Evolutionary conservation across 1,140 invertebrate species (phyloP), one percentile per base, ranked within the genome.

Genomic region (Aradophagus sp.): DNA sequence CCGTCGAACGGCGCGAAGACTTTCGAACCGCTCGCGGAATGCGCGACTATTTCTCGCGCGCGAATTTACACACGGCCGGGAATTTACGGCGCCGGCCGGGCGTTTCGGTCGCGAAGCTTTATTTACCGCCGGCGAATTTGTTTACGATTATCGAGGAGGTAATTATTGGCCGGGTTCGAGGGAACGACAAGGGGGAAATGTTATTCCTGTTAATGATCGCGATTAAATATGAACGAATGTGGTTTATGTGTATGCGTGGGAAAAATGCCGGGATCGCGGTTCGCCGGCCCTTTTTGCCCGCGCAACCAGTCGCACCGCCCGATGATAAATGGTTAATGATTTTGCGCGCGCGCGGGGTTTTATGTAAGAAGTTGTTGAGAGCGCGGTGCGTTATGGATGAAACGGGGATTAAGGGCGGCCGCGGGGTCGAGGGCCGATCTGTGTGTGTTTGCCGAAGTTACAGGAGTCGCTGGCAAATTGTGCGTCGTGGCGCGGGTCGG

Each of bases 111-210:
- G 53, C 31, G 26, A 31, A 45, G 39, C 44, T 38, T 50, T 50
- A 67, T 59, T 67, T 67, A 67, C 34, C 6, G 41, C 12, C 34
- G 17, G 20, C 7, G 56, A 55, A 56, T 69, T 62, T 61, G 66
- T 55, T 69, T 68, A 59, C 63, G 53, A 68, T 68, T 58, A 23
- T 35, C 23, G 36, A 8, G 5, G 8, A 20, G 15, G 52, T 35
- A 50, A 66, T 66, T 66, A 65, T 63, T 48, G 44, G 2, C 1
- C 17, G 12, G 12, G 12, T 32, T 14, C 13, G 17, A 1, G 31
- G 39, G 14, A 26, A 41, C 17, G 0, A 1, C 17, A 4, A 6
- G 10, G 15, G 17, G 13, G 19, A 36, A 31, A 42, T 36, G 39
- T 47, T 48, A 2, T n/a, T n/a, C n/a, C 42, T 7, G 14, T 56